These are phyloP conservation scores for Crematogaster levior DNA, from an alignment of 2,888 invertebrate genomes.

Conservation along the genomic window DNA sequence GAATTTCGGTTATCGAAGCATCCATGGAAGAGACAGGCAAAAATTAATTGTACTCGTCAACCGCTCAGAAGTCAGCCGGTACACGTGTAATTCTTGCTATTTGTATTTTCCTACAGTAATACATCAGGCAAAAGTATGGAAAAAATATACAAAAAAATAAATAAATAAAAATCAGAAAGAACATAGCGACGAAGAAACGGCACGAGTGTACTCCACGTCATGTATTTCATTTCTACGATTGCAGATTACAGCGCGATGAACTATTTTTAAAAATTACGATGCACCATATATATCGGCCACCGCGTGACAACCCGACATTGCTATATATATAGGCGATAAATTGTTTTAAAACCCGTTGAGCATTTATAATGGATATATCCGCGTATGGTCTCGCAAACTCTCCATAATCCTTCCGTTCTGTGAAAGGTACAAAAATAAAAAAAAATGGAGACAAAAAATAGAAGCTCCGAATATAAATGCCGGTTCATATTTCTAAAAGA, in stretches of 20 bases:
- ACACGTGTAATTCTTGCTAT: constrained; percentile 48
- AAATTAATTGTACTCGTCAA: constrained; percentile 52
- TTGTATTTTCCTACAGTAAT: constrained; percentile 45
- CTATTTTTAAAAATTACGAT: constrained; percentile 64
- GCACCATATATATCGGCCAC: constrained; percentile 57
- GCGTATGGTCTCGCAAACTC: constrained; percentile 43
- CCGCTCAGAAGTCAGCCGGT: constrained; percentile 4
- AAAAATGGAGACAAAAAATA: constrained; percentile 9
- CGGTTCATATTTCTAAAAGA: background rate
- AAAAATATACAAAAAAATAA: background rate
- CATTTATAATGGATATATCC: constrained; percentile 63
- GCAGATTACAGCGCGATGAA: constrained; percentile 34
- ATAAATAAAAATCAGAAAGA: background rate
- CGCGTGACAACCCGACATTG: constrained; percentile 47
- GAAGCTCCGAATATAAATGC: constrained; percentile 6
- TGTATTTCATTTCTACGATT: constrained; percentile 59
- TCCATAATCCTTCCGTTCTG: constrained; percentile 33
- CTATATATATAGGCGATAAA: constrained; percentile 61
- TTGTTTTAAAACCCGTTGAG: constrained; percentile 65
- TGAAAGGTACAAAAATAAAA: constrained; percentile 17
- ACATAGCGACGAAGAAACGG: background rate
- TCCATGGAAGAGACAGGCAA: constrained; percentile 48
- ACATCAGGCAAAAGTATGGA: constrained; percentile 22
- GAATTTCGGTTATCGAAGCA: constrained; percentile 39
- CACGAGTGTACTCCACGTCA: background rate